Evolutionary conservation across 35 echinoderm and acorn worm species (phyloP).

Genomic region (Eucidaris tribuloides): DNA sequence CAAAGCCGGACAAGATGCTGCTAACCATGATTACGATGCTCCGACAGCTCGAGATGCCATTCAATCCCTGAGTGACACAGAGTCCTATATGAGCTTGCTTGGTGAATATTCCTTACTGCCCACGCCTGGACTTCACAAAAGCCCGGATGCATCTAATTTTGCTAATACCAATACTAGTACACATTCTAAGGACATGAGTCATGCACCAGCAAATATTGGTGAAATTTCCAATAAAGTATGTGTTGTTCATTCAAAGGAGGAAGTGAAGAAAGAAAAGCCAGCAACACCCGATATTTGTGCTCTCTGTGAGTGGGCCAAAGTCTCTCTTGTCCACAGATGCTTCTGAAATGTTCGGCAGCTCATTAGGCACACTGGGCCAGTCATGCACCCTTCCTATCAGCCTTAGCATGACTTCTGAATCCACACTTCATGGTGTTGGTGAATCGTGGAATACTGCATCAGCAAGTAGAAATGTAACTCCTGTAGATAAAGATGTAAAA

Average conservation of each 20-base stretch:
- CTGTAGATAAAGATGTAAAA: not conserved
- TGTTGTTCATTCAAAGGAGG: too few species aligned
- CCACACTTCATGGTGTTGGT: slow-evolving; percentile 75
- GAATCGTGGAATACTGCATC: slow-evolving; percentile 53
- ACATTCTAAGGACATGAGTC: too few species aligned
- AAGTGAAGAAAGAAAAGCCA: too few species aligned
- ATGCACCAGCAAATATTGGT: too few species aligned
- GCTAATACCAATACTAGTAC: too few species aligned
- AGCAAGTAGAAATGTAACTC: not conserved
- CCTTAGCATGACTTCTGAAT: slow-evolving; percentile 60
- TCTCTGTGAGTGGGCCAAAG: not conserved
- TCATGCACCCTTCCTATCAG: slow-evolving; percentile 85
- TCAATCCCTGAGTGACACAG: slow-evolving; percentile 72
- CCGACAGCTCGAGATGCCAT: not conserved
- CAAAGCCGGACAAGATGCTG: not conserved
- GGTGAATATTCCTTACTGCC: slow-evolving; percentile 85
- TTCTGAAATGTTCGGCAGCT: not conserved
- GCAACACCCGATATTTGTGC: not conserved
- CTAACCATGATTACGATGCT: not conserved
- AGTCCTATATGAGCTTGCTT: slow-evolving; percentile 69
- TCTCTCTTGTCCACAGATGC: not conserved
- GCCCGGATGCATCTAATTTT: too few species aligned
- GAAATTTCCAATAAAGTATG: too few species aligned
- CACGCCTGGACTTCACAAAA: slow-evolving; percentile 62
- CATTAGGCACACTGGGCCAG: slow-evolving; percentile 58